phyloP scores from a whole-genome alignment of 2,888 invertebrate genomes.

The Sericinus montela region DNA sequence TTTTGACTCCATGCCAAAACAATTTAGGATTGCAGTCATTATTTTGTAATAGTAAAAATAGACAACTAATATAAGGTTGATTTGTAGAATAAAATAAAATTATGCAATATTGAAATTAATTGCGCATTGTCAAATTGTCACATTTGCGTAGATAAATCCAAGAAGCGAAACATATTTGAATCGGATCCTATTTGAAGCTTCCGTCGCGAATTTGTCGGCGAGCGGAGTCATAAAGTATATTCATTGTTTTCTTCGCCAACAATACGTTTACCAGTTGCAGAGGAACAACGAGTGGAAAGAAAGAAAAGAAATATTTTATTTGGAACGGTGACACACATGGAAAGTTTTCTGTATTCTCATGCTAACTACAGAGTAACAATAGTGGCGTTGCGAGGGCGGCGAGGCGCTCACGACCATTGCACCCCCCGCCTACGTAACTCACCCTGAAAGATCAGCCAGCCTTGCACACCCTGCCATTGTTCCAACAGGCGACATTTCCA shows the following conservation, averaged over 20 bases:
- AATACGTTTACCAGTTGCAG: conserved; percentile 62
- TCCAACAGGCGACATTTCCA: conserved; percentile 31
- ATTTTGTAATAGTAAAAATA: too few species aligned
- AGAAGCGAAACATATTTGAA: neutral
- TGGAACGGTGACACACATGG: conserved; percentile 64
- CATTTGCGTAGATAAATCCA: too few species aligned
- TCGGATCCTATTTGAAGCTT: neutral
- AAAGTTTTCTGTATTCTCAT: conserved; percentile 70
- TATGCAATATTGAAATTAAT: too few species aligned
- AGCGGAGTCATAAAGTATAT: conserved; percentile 30
- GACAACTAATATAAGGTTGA: too few species aligned
- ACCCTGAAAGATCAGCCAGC: conserved; percentile 52
- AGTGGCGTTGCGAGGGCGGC: conserved; percentile 37
- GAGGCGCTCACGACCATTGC: conserved; percentile 41
- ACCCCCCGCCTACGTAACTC: conserved; percentile 46
- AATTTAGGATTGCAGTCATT: too few species aligned
- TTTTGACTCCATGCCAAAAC: too few species aligned
- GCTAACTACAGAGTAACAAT: conserved; percentile 69
- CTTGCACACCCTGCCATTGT: conserved; percentile 29
- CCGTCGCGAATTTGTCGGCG: conserved; percentile 10
- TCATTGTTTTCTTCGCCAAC: conserved; percentile 53
- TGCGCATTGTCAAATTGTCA: too few species aligned
- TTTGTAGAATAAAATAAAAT: too few species aligned
- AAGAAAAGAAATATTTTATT: conserved; percentile 72
- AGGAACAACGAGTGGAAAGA: conserved; percentile 58